Evolutionary conservation across 2,888 invertebrate genomes (phyloP).

Genomic region (Troides oblongomaculatus): DNA sequence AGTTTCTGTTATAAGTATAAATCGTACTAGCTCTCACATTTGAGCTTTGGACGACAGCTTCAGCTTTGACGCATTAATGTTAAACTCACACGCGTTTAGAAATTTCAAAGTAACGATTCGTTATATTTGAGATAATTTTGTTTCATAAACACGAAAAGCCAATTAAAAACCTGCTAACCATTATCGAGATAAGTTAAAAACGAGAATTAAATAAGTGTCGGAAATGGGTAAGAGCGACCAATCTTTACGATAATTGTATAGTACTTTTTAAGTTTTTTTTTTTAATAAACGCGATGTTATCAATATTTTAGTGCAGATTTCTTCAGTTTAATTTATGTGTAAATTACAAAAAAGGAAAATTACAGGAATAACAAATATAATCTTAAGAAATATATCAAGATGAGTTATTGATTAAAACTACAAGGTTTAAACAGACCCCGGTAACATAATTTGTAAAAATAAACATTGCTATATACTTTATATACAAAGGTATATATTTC

Average conservation of each 20-base stretch:
- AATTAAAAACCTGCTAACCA: background rate
- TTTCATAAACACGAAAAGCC: background rate
- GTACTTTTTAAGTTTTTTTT: background rate
- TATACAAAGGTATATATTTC: no score
- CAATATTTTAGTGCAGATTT: background rate
- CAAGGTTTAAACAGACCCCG: no score
- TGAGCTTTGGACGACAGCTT: no score
- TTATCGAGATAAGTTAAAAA: background rate
- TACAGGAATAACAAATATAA: background rate
- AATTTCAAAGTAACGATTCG: background rate
- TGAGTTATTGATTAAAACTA: no score
- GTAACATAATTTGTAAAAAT: no score
- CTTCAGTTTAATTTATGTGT: background rate
- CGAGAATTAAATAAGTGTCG: background rate
- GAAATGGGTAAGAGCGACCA: background rate
- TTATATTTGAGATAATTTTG: background rate
- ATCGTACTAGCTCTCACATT: no score
- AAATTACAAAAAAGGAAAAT: background rate
- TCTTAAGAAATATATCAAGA: no score
- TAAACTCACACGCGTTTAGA: no score
- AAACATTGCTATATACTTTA: no score
- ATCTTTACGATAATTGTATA: background rate
- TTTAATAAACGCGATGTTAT: background rate
- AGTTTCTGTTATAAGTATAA: background rate
- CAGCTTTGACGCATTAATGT: no score